These are phyloP conservation scores for Mesocentrotus franciscanus DNA, from an alignment of 53 echinoderm and acorn worm genomes.

Conservation along the genomic window DNA sequence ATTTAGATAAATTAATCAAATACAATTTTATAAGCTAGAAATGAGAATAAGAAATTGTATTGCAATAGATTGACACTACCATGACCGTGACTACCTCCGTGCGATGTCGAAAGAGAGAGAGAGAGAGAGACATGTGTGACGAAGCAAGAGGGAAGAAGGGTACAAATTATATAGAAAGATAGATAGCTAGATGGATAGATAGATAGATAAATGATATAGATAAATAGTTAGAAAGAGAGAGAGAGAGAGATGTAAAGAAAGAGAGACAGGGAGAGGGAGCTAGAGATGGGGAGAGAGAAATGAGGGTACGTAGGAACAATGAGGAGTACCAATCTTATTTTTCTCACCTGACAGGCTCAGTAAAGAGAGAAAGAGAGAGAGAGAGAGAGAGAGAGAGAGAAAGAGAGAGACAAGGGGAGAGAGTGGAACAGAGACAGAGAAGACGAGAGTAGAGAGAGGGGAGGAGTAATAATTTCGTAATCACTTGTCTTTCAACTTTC, in stretches of 20 bases:
- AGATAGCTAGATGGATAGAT: neutral
- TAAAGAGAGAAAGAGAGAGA: neutral
- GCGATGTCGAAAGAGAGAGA: no score
- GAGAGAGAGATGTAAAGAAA: no score
- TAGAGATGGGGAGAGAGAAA: neutral
- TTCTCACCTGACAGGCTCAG: no score
- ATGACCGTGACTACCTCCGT: no score
- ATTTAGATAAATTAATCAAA: no score
- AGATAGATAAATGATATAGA: neutral
- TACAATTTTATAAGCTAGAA: no score
- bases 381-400: neutral
- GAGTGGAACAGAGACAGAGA: neutral
- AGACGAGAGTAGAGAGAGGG: neutral
- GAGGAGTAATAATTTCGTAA: conserved; percentile 43
- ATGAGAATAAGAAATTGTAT: no score
- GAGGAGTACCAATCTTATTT: no score
- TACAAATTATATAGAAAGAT: no score
- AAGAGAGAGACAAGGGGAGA: neutral
- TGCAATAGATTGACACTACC: no score
- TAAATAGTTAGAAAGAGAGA: neutral
- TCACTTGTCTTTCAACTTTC: conserved; percentile 23
- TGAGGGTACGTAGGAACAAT: no score
- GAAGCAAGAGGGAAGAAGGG: neutral
- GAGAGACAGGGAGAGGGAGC: neutral
- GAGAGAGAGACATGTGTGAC: neutral